Base-by-base conservation (phyloP, 2,797 vertebrate genomes). In the Pantherophis alleghaniensis region DNA sequence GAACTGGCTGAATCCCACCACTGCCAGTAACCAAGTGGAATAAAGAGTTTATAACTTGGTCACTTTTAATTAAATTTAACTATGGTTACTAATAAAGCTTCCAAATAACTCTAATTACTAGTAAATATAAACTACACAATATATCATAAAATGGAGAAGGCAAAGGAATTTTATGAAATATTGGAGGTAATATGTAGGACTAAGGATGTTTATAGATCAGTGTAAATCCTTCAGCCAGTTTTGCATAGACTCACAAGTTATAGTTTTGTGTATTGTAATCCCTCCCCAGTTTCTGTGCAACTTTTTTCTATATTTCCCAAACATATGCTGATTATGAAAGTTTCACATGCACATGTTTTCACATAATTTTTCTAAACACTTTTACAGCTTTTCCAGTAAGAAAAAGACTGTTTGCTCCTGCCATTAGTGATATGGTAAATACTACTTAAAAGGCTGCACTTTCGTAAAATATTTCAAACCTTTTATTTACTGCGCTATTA, bases 51-150 rank as follows among this genome's bases (percentile, higher is more conserved):
- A 92, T 92, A 94, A 96, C 94, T n/a, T 95, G 92, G 92, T 92
- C 37, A 95, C 91, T 93, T 92, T 32, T 47, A 7, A 22, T 94
- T 96, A 93, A 96, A 95, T 96, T 89, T 89, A 88, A 47, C 37
- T 47, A 47, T 42, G 74, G 20, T 83, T n/a, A 74, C 53, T 90
- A 92, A 92, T 60, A 90, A 95, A 93, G 93, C 16, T 87, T 87
- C n/a, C 66, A 86, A 63, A 66, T 66, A 57, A 91, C 6, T 88
- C 7, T 47, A 42, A 74, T 60, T 86, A 60, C 26, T 57, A 13
- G 7, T 28, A 79, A 28, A 1, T 86, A 37, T 22, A 28, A 26
- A 74, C 32, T 42, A 90, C 92, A 93, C 24, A 47, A 47, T 24
- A 90, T 95, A 32, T 88, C 91, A 90, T 63, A 55, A 56, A 94